Base-by-base conservation (phyloP, 2,113 vertebrate species). In the Taurulus bubalis region DNA sequence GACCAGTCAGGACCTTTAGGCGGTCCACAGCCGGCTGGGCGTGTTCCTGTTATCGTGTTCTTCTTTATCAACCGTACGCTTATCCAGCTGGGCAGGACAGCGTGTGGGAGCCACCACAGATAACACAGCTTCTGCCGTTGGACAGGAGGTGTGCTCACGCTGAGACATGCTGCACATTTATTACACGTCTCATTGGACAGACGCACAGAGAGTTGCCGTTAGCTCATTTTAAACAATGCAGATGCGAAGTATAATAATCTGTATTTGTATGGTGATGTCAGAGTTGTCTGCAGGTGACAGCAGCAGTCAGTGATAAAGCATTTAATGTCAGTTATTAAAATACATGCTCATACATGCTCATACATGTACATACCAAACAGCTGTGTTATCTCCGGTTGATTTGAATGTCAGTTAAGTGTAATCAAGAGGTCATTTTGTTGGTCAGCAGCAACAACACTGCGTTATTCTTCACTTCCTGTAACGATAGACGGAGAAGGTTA, bases 21-120 rank as follows among this genome's bases (percentile, higher is more conserved):
- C 36, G 22, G 4, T 22, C 26, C 8, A 7, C 64, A 47, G 20
- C 64, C 38, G 36, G n/a, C 11, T 56, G 36, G 28, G 24, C 45
- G 8, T 58, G 47, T 70, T 28, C 14, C 38, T 65, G 60, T 65
- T 85, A 91, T 87, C 82, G 0, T 53, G 45, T 59, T 78, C 59
- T 79, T 45, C 74, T 79, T 84, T 89, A 90, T 90, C 91, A 83
- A 65, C 60, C 87, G 64, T 24, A 15, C 12, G 63, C 84, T 91
- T 90, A 86, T 90, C 75, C 45, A 71, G 51, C 77, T 22, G 49
- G 45, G 55, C 78, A 84, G 71, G 64, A 62, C 77, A 28, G 12
- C 56, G 79, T 75, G 85, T 74, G 8, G 59, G 62, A 60, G 66
- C 20, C 16, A 28, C n/a, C 30, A 20, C 55, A 82, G 88, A 90